Percentiles rank a stretch among this genome's conserved stretches.
Evolutionary conservation across 2,888 invertebrate species (phyloP).

Genomic region (Autographa gamma): DNA sequence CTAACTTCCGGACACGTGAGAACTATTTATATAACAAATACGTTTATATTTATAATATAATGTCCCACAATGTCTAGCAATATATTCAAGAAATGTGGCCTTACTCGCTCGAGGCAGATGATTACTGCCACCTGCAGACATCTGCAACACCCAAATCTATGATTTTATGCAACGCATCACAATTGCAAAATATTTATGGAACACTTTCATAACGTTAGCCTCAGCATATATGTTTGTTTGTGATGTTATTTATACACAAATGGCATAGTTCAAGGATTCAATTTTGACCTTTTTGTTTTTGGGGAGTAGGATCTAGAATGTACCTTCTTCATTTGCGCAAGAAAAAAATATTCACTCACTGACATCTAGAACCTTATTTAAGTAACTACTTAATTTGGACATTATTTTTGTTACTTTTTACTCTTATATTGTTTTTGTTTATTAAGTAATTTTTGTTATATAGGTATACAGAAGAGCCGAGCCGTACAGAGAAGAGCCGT

Average conservation of each 20-base stretch:
- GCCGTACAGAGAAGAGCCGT: too few relatives aligned
- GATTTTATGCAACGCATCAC: slow-evolving; percentile 49
- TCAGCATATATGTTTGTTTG: slow-evolving; percentile 32
- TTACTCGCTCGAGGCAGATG: slow-evolving; percentile 8
- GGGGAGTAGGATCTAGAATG: background rate
- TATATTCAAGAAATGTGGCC: slow-evolving; percentile 27
- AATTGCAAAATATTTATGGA: slow-evolving; percentile 44
- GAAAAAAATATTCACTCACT: too few relatives aligned
- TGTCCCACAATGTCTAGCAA: slow-evolving; percentile 6
- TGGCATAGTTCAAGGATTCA: slow-evolving; percentile 35
- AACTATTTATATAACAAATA: slow-evolving; percentile 30
- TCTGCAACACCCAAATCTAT: slow-evolving; percentile 42
- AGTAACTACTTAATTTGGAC: background rate
- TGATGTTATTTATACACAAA: slow-evolving; percentile 32
- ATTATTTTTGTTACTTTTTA: background rate
- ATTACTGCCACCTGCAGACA: slow-evolving; percentile 35
- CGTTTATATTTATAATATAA: slow-evolving; percentile 9
- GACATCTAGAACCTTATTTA: too few relatives aligned
- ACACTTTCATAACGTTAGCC: slow-evolving; percentile 38
- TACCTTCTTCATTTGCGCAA: background rate
- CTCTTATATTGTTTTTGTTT: too few relatives aligned
- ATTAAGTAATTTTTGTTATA: too few relatives aligned
- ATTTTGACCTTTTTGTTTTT: slow-evolving; percentile 1
- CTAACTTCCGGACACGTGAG: slow-evolving; percentile 20
- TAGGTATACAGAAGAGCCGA: too few relatives aligned